Evolutionary conservation across 2,113 vertebrate genomes (phyloP).

Genomic region (Pseudorectes ferrugineus): DNA sequence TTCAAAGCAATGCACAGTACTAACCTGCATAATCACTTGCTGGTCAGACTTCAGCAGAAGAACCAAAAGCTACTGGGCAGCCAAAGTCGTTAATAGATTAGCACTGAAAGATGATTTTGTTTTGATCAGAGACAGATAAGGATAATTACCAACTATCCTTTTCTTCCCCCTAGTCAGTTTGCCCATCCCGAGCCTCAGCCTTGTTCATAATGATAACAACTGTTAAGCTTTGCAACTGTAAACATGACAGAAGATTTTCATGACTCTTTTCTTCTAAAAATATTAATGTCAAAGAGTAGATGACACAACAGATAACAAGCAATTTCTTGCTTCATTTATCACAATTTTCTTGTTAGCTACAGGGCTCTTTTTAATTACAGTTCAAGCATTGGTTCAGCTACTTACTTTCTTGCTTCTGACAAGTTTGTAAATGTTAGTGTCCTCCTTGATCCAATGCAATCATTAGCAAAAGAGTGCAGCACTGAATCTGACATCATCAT

Average conservation of each 20-base stretch:
- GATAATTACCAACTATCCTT: background rate
- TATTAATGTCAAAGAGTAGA: background rate
- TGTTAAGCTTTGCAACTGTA: background rate
- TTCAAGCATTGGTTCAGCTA: background rate
- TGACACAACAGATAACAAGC: background rate
- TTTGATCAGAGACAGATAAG: background rate
- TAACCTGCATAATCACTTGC: background rate
- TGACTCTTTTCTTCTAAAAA: background rate
- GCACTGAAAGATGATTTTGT: background rate
- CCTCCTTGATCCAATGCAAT: background rate
- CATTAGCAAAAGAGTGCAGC: background rate
- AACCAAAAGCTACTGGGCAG: background rate
- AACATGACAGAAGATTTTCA: background rate
- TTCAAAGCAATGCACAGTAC: background rate
- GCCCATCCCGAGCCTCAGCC: background rate
- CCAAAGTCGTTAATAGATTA: background rate
- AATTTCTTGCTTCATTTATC: background rate
- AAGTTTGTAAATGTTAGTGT: background rate
- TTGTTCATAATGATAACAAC: background rate
- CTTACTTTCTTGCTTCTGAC: background rate
- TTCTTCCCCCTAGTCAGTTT: background rate
- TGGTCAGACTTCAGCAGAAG: background rate
- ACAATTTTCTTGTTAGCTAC: background rate
- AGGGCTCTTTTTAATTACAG: background rate
- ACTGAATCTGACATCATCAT: background rate